Evolutionary conservation across 2,113 vertebrate genomes (phyloP), one percentile per base, ranked within the genome.

Genomic region (Verasper variegatus): DNA sequence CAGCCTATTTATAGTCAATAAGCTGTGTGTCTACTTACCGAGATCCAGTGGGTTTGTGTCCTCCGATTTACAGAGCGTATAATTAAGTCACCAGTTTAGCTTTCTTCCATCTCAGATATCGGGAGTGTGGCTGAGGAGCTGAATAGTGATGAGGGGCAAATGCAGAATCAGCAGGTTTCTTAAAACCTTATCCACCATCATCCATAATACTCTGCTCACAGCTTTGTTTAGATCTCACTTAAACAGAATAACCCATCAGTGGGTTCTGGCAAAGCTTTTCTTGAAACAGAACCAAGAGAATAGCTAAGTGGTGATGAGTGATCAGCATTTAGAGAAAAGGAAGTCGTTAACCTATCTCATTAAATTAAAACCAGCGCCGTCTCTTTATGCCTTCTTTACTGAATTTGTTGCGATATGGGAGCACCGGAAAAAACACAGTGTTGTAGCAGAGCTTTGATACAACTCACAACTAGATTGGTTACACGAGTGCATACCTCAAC

Each of bases 71-170:
- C 79, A 90, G 70, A 54, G 64, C 5, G 21, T 72, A 73, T 83
- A 89, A 78, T 78, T 85, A 78, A 83, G 67, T 78, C 70, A 74
- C 64, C 66, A 68, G 51, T 84, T 68, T 65, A 71, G 71, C 63
- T 49, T 70, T 68, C 58, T 49, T 40, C 63, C 27, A 24, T 78
- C 68, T 75, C 56, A 56, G 57, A 74, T 52, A 66, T 61, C 66
- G 20, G 47, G 47, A 59, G 26, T 45, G 70, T 8, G 56, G 75
- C 61, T 37, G 56, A 62, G 49, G 61, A 70, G 60, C 74, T 68
- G 83, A 86, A 86, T 84, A 78, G 37, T 70, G 64, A 86, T 71
- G 71, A 81, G 71, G 62, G 74, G 52, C 76, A 82, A 85, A 81
- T 60, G 71, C 84, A 81, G 69, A 59, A 71, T 88, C 82, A 83